A percentile compares a stretch with the other conserved stretches of the same genome.
These are phyloP conservation scores for Amazonetta brasiliensis DNA, from an alignment of 2,797 vertebrate species.

Conservation along the genomic window DNA sequence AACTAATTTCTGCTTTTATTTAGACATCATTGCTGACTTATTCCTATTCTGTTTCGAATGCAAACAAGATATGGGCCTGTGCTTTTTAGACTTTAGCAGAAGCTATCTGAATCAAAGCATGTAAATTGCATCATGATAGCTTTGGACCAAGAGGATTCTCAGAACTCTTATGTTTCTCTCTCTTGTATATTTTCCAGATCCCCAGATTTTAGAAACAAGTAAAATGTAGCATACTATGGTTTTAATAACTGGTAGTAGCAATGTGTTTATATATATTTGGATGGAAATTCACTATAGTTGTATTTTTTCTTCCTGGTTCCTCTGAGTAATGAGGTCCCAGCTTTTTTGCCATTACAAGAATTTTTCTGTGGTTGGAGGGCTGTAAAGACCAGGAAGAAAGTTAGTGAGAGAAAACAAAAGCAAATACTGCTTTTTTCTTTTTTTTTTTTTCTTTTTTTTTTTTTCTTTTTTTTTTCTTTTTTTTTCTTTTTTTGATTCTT, in stretches of 20 bases:
- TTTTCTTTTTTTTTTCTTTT: background rate
- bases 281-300: background rate
- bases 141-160: background rate
- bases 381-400: conserved; percentile 31
- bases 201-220: background rate
- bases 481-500: rapidly evolving
- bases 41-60: background rate
- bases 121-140: background rate
- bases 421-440: background rate
- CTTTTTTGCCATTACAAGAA: background rate
- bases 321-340: background rate
- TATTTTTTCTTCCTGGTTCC: background rate
- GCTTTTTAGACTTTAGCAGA: background rate
- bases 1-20: conserved; percentile 2
- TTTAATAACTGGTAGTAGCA: background rate
- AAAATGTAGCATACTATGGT: background rate
- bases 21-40: background rate
- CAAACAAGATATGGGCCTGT: background rate
- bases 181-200: background rate
- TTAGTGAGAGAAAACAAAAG: background rate
- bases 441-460: background rate
- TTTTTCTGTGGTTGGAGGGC: background rate
- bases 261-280: background rate
- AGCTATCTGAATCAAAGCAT: background rate
- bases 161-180: background rate